Percentiles rank a stretch among this genome's conserved stretches.
Evolutionary conservation across 1,140 invertebrate genomes (phyloP).

Genomic region (Odontomachus brunneus): DNA sequence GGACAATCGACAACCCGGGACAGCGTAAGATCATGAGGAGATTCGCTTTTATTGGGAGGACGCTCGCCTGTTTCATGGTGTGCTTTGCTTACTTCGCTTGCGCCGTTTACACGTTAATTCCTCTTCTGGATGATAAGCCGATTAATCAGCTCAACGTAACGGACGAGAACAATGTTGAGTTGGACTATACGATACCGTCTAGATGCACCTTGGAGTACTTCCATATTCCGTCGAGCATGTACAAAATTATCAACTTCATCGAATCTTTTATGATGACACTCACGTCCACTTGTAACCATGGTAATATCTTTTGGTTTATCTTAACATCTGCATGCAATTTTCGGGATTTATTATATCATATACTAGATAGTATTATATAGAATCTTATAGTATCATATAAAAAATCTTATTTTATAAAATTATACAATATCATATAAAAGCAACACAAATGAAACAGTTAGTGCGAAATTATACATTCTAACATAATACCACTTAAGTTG

Average conservation of each 20-base stretch:
- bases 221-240: not conserved
- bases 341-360: no score
- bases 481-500: no score
- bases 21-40: constrained; percentile 26
- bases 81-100: constrained; percentile 35
- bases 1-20: not conserved
- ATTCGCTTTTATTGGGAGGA: constrained; percentile 38
- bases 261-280: constrained; percentile 38
- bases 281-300: constrained; percentile 47
- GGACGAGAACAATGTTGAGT: no score
- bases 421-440: no score
- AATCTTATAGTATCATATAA: no score
- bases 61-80: constrained; percentile 19
- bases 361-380: no score
- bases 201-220: constrained; percentile 2
- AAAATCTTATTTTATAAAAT: no score
- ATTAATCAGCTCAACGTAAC: constrained; percentile 7
- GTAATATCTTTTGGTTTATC: constrained; percentile 43
- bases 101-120: not conserved
- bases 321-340: no score
- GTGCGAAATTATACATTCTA: no score
- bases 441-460: no score
- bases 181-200: constrained; percentile 44
- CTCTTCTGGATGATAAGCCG: not conserved
- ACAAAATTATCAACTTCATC: not conserved